Base-by-base conservation (phyloP, 2,113 vertebrate species). In the Hyaena hyaena region DNA sequence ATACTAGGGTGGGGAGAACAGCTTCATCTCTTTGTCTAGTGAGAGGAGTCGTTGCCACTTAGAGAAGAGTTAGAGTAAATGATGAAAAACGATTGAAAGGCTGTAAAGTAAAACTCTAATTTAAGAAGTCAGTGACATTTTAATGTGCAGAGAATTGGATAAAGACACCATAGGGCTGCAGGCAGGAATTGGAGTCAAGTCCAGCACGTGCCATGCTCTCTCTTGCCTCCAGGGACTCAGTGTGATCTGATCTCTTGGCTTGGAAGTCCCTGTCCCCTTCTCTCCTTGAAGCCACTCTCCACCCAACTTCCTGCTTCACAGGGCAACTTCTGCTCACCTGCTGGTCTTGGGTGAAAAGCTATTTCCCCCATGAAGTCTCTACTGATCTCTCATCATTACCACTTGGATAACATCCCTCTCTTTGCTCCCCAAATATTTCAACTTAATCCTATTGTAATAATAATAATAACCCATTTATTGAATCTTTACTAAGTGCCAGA, bases 41-140 rank as follows among this genome's bases (percentile, higher is more conserved):
- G 86, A 95, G 74, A 53, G 43, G 48, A 73, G 12, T 33, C 11
- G 24, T 7, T 95, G 76, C 76, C 35, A 66, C 43, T 83, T 79
- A 66, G 21, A 74, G 74, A 73, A 93, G 53, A 39, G 11, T 74
- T 95, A 81, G 82, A 87, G 43, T 86, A 63, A 93, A 92, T 85
- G 77, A 53, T 95, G 69, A 84, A 92, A 83, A 69, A 50, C 50
- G 33, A 83, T 86, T 39, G 73, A 95, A 95, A 83, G 68, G 12
- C 80, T 94, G 24, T 24, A 26, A 90, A 87, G 16, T 31, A 82
- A 33, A 93, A 65, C 50, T 91, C 0, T 4, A 63, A 74, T 92
- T 80, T 93, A 48, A 65, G 79, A 88, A 76, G 17, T 65, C 45
- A 93, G 11, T 93, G 82, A 28, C 71, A 55, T 68, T 79, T 95